A percentile compares a stretch with the other conserved stretches of the same genome.
Conservation (phyloP, 2,888 invertebrate species). For the Carabus problematicus region DNA sequence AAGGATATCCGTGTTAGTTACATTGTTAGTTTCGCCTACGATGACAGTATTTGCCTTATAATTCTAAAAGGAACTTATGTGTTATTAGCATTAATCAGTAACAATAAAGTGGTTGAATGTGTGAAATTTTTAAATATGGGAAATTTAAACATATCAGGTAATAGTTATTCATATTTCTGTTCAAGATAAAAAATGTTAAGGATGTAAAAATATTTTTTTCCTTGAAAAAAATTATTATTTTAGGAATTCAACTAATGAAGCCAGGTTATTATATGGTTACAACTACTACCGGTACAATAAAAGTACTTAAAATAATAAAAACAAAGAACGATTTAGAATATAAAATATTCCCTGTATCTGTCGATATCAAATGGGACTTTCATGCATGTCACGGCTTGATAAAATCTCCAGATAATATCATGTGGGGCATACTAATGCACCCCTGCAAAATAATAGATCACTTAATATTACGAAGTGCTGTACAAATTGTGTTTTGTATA, state of each 20-base stretch:
- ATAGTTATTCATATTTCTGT: constrained; percentile 23
- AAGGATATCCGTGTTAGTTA: constrained; percentile 44
- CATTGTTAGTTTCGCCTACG: constrained; percentile 21
- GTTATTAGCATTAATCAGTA: constrained; percentile 25
- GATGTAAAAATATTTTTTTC: constrained; percentile 19
- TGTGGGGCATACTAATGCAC: constrained; percentile 50
- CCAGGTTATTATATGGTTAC: constrained; percentile 51
- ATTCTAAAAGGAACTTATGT: constrained; percentile 34
- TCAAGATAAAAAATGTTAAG: no score
- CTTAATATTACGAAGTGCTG: constrained; percentile 45
- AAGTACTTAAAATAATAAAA: constrained; percentile 52
- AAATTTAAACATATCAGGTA: constrained; percentile 53
- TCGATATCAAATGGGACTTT: constrained; percentile 52
- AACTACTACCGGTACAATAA: constrained; percentile 51
- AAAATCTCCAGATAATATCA: constrained; percentile 51
- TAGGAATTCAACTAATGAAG: constrained; percentile 51
- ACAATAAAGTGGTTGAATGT: constrained; percentile 11
- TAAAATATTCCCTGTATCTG: constrained; percentile 49
- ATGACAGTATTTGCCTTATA: constrained; percentile 27
- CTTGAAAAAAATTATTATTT: constrained; percentile 44
- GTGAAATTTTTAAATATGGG: constrained; percentile 48
- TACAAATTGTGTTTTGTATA: constrained; percentile 51
- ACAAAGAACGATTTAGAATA: constrained; percentile 49
- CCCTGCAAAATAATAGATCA: constrained; percentile 48
- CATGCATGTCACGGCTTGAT: constrained; percentile 52